Evolutionary conservation across 2,797 vertebrate genomes (phyloP).

Genomic region (Eidolon dupreanum): DNA sequence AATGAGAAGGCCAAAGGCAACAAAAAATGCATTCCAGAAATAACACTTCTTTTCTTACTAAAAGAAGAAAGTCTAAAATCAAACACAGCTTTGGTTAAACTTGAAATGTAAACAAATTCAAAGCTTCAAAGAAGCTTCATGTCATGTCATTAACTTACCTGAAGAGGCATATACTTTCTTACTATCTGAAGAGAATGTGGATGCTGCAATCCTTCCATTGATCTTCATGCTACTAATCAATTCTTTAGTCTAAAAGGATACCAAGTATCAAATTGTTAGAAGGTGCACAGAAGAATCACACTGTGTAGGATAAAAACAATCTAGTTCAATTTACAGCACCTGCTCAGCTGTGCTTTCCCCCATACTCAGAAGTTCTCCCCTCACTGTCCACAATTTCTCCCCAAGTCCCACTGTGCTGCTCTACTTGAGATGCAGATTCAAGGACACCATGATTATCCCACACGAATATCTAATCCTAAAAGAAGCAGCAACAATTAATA

Average conservation of each 20-base stretch:
- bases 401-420: background rate
- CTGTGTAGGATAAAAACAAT: background rate
- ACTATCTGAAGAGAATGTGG: conserved; percentile 91
- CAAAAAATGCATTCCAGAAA: conserved; percentile 39
- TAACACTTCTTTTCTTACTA: background rate
- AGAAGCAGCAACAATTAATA: background rate
- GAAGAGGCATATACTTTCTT: conserved; percentile 91
- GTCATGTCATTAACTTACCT: conserved; percentile 85
- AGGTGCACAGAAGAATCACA: background rate
- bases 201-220: conserved; percentile 88
- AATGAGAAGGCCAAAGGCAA: background rate
- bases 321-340: background rate
- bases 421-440: background rate
- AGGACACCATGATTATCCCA: background rate
- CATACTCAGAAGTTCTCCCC: background rate
- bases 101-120: conserved; percentile 4
- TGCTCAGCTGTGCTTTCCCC: background rate
- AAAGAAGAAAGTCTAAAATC: conserved; percentile 19
- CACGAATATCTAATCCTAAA: background rate
- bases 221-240: conserved; percentile 94
- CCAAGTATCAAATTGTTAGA: conserved; percentile 15
- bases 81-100: conserved; percentile 8
- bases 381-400: background rate
- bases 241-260: conserved; percentile 90
- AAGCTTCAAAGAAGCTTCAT: background rate